A percentile compares a stretch with the other conserved stretches of the same genome.
Conservation (phyloP, 2,797 vertebrate genomes). For the Hydrophis major region DNA sequence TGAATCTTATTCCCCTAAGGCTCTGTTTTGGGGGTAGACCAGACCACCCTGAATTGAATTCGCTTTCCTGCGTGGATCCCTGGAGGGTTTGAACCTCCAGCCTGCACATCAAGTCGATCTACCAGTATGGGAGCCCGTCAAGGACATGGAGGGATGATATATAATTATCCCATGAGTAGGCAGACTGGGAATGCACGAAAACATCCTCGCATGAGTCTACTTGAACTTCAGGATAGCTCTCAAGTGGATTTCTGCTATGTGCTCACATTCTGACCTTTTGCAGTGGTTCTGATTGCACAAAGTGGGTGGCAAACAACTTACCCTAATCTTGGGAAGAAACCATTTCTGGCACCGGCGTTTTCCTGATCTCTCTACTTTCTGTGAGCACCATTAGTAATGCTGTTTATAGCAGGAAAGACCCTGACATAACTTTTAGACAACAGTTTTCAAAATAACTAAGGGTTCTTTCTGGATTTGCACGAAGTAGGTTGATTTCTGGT, state of each 20-base stretch:
- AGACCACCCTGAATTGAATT: neutral
- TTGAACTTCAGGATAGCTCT: neutral
- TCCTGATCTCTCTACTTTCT: neutral
- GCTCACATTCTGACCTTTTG: neutral
- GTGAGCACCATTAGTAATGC: neutral
- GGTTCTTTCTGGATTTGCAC: neutral
- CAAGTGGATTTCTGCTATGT: neutral
- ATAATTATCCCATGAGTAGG: neutral
- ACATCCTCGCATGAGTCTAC: neutral
- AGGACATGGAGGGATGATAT: conserved; percentile 2
- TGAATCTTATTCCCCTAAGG: neutral
- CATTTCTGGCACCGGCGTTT: neutral
- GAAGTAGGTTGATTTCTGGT: neutral
- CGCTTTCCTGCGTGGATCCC: neutral
- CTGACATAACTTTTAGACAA: neutral
- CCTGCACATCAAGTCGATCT: neutral
- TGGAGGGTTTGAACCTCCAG: neutral
- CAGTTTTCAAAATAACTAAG: neutral
- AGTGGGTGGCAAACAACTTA: neutral
- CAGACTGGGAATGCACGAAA: conserved; percentile 29
- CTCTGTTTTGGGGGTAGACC: neutral
- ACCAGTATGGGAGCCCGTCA: neutral
- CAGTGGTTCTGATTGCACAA: neutral
- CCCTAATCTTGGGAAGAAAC: neutral
- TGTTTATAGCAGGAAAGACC: neutral